phyloP scores from a whole-genome alignment of 30 jellyfish, hydroid and myxozoan species.

The Chrysaora quinquecirrha region DNA sequence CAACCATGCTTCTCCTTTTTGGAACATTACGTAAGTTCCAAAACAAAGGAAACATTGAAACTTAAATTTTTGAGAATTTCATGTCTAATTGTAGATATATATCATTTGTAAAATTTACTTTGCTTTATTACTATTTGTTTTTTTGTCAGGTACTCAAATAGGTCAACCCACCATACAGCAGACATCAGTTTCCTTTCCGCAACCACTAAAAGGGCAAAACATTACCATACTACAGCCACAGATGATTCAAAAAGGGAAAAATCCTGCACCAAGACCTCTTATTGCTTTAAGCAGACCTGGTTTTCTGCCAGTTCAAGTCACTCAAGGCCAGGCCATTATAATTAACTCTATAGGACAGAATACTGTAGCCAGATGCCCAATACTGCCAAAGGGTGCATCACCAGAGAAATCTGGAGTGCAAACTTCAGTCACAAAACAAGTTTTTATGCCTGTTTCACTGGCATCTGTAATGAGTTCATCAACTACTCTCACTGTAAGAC shows the following conservation, averaged over 20 bases:
- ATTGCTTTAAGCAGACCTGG: conserved; percentile 41
- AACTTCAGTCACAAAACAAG: conserved; percentile 20
- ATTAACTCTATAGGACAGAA: conserved; percentile 31
- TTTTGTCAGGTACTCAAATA: conserved; percentile 44
- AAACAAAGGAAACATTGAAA: too few species aligned
- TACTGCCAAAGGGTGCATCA: conserved; percentile 60
- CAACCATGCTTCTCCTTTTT: too few species aligned
- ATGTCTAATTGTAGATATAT: neutral
- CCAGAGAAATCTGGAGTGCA: conserved; percentile 50
- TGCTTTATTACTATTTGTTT: neutral
- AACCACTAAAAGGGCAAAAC: conserved; percentile 25
- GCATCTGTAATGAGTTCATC: conserved; percentile 3
- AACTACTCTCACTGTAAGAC: conserved; percentile 49
- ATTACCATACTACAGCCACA: conserved; percentile 38
- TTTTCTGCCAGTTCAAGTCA: conserved; percentile 49
- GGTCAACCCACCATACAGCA: conserved; percentile 44
- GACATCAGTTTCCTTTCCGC: conserved; percentile 13
- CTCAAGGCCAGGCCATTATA: conserved; percentile 52
- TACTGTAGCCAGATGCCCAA: conserved; percentile 10
- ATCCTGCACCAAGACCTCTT: conserved; percentile 21
- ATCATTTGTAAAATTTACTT: neutral
- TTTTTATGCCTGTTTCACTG: conserved; percentile 47
- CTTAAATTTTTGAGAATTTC: too few species aligned
- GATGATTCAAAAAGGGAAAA: conserved; percentile 7
- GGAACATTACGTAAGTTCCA: too few species aligned